Conservation (phyloP, 2,113 vertebrate species). For the Larimichthys crocea region DNA sequence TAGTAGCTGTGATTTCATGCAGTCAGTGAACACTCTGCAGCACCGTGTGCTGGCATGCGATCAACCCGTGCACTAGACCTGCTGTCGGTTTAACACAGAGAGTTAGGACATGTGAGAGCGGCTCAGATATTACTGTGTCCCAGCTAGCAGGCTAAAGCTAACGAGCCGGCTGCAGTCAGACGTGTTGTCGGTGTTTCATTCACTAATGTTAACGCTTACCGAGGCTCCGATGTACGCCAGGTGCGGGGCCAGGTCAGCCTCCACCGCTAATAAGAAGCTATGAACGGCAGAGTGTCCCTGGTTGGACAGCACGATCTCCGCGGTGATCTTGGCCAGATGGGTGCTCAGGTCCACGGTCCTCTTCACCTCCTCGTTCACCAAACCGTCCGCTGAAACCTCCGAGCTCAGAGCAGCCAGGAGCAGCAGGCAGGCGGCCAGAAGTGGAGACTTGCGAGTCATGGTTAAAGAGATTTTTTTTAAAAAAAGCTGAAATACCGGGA, state of each 20-base stretch:
- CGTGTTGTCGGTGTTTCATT: background rate
- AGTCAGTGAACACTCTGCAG: background rate
- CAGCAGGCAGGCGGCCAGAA: conserved; percentile 56
- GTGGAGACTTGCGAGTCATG: conserved; percentile 42
- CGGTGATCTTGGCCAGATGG: conserved; percentile 93
- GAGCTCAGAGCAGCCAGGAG: conserved; percentile 63
- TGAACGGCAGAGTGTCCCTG: conserved; percentile 79
- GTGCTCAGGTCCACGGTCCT: conserved; percentile 93
- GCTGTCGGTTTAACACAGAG: too few species aligned
- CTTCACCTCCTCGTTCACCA: conserved; percentile 92
- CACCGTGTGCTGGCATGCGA: background rate
- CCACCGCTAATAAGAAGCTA: conserved; percentile 89
- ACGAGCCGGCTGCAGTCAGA: conserved; percentile 12
- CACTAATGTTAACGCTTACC: conserved; percentile 80
- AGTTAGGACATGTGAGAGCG: background rate
- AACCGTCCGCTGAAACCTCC: conserved; percentile 72
- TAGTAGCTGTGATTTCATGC: background rate
- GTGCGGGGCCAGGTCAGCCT: conserved; percentile 87
- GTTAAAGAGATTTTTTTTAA: background rate
- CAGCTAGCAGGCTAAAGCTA: conserved; percentile 60
- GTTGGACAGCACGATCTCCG: conserved; percentile 89
- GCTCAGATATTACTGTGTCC: background rate
- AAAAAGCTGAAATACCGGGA: background rate
- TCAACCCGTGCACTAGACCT: accelerated
- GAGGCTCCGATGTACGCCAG: conserved; percentile 92